phyloP scores from a whole-genome alignment of 1,140 invertebrate genomes.

The Neotoxoptera formosana region DNA sequence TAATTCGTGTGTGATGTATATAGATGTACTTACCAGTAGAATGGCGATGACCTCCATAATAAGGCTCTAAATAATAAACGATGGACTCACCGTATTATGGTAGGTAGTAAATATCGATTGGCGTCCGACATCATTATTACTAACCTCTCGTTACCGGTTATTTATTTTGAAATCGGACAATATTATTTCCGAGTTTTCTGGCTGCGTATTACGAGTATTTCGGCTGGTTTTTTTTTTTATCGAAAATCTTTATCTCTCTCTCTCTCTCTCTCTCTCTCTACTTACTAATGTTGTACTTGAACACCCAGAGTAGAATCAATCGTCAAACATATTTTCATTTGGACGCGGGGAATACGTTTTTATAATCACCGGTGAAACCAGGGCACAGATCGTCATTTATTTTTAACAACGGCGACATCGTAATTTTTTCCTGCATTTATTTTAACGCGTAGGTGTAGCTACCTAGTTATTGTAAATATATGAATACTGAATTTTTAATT shows the following conservation, averaged over 20 bases:
- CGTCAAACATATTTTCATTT: neutral
- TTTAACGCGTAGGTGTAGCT: neutral
- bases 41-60: neutral
- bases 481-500: neutral
- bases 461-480: neutral
- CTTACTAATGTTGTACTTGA: neutral
- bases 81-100: neutral
- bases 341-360: neutral
- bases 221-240: neutral
- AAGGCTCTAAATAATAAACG: neutral
- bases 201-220: neutral
- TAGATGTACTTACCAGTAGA: neutral
- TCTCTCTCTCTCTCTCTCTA: too few species aligned
- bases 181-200: neutral
- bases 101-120: neutral
- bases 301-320: neutral
- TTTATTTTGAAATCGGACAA: neutral
- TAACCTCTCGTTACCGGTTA: neutral
- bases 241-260: too few species aligned
- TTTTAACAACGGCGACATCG: neutral
- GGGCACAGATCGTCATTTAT: neutral
- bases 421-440: neutral
- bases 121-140: neutral
- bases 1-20: neutral
- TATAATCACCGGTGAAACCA: neutral